These are phyloP conservation scores for Troglohyphantes excavatus DNA, from an alignment of 2,888 invertebrate genomes.

Conservation along the genomic window DNA sequence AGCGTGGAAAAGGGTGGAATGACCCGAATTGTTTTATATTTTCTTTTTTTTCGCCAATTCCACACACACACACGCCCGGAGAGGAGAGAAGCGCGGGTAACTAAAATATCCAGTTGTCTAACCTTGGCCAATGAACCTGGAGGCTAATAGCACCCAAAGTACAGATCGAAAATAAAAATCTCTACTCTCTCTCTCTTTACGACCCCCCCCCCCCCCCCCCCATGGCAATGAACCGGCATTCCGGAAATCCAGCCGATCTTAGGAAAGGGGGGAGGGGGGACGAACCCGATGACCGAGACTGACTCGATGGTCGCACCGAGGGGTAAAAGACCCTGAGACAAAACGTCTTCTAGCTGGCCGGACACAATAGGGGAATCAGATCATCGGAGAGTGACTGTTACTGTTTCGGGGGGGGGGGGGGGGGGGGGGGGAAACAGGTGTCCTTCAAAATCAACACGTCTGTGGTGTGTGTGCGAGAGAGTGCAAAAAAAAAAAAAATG, in stretches of 20 bases:
- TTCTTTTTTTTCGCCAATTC: neutral
- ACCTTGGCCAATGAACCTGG: slow-evolving; percentile 49
- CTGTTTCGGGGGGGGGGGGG: too few species aligned
- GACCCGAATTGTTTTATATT: slow-evolving; percentile 19
- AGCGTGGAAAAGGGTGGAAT: slow-evolving; percentile 26
- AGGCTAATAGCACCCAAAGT: slow-evolving; percentile 43
- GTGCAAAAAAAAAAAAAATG: too few species aligned
- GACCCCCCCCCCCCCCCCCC: neutral
- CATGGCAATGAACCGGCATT: slow-evolving; percentile 42
- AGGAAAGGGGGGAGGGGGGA: neutral
- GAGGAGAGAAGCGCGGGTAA: neutral
- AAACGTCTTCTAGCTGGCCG: neutral
- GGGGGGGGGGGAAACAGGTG: slow-evolving; percentile 16
- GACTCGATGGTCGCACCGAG: slow-evolving; percentile 13
- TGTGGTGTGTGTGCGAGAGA: neutral
- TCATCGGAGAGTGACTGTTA: too few species aligned
- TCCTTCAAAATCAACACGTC: slow-evolving; percentile 37
- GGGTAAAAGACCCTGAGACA: slow-evolving; percentile 27
- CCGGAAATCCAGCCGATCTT: slow-evolving; percentile 41
- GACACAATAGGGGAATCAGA: too few species aligned
- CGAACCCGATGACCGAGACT: neutral
- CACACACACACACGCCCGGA: too few species aligned
- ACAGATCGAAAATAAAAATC: slow-evolving; percentile 14
- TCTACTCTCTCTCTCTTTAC: too few species aligned
- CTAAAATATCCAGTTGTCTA: slow-evolving; percentile 36